Conservation (phyloP, 2,113 vertebrate genomes). For the Zosterops lateralis region DNA sequence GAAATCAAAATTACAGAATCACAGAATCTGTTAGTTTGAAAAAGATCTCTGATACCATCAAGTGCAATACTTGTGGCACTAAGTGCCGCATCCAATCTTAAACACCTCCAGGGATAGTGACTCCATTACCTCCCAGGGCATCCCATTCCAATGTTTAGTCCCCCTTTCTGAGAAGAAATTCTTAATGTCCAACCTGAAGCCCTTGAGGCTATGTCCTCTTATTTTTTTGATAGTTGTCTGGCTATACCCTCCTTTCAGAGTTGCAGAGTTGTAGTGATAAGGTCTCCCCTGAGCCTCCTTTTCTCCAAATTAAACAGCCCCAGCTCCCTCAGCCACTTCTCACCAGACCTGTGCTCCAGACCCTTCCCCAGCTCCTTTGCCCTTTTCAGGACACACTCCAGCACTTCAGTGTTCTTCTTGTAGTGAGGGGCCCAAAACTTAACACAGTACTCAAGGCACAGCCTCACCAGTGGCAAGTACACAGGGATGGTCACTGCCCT, state of each 20-base stretch:
- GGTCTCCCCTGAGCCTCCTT: neutral
- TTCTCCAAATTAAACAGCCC: neutral
- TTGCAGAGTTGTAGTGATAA: neutral
- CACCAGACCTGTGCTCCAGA: neutral
- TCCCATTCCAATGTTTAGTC: neutral
- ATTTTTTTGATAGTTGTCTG: neutral
- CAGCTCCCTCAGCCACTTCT: neutral
- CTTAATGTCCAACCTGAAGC: neutral
- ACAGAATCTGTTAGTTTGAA: neutral
- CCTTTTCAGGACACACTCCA: neutral
- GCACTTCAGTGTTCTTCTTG: neutral
- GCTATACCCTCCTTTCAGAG: neutral
- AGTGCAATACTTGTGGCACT: neutral
- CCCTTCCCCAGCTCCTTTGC: neutral
- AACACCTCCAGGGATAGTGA: neutral
- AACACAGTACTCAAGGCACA: accelerated
- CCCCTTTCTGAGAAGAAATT: neutral
- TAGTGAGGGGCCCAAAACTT: neutral
- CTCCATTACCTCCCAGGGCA: neutral
- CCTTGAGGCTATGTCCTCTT: neutral
- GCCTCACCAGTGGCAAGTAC: neutral
- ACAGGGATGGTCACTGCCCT: neutral
- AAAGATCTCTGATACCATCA: neutral
- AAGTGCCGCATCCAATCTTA: neutral
- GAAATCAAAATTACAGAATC: neutral